Percentiles rank a stretch among this genome's conserved stretches.
These are phyloP conservation scores for Chironomus tepperi DNA, from an alignment of 1,140 invertebrate species.

Conservation along the genomic window DNA sequence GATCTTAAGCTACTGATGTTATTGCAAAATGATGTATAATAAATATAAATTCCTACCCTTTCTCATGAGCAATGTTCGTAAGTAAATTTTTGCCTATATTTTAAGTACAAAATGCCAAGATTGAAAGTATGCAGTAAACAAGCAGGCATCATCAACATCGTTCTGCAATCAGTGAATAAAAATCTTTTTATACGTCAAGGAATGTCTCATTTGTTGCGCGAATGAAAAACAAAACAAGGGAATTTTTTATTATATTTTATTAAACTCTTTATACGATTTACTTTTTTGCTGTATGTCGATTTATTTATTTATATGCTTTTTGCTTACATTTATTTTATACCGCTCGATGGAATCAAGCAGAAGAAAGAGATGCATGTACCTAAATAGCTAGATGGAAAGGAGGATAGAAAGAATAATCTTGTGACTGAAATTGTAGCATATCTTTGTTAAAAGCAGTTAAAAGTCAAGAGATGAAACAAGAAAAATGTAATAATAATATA, in stretches of 20 bases:
- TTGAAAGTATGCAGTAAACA: background rate
- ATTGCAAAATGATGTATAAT: constrained; percentile 14
- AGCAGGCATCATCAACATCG: background rate
- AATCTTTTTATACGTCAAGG: constrained; percentile 20
- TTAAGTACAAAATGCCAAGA: background rate
- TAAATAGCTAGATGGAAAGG: background rate
- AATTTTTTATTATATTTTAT: background rate
- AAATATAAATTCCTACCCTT: background rate
- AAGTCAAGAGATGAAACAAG: too few relatives aligned
- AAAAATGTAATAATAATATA: too few relatives aligned
- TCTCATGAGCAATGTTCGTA: background rate
- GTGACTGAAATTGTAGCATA: background rate
- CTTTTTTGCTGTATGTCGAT: too few relatives aligned
- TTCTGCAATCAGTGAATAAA: constrained; percentile 18
- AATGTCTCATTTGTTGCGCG: constrained; percentile 21
- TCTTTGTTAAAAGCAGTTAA: too few relatives aligned
- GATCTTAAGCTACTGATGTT: too few relatives aligned
- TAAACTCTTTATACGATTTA: too few relatives aligned
- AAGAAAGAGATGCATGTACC: too few relatives aligned
- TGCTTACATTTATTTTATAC: too few relatives aligned
- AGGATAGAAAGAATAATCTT: background rate
- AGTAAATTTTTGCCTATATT: background rate
- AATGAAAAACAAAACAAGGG: background rate
- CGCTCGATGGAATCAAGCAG: too few relatives aligned
- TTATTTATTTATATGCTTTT: too few relatives aligned